Percentiles rank a stretch among this genome's conserved stretches.
Conservation (phyloP, 2,113 vertebrate species). For the Porphyrio hochstetteri region DNA sequence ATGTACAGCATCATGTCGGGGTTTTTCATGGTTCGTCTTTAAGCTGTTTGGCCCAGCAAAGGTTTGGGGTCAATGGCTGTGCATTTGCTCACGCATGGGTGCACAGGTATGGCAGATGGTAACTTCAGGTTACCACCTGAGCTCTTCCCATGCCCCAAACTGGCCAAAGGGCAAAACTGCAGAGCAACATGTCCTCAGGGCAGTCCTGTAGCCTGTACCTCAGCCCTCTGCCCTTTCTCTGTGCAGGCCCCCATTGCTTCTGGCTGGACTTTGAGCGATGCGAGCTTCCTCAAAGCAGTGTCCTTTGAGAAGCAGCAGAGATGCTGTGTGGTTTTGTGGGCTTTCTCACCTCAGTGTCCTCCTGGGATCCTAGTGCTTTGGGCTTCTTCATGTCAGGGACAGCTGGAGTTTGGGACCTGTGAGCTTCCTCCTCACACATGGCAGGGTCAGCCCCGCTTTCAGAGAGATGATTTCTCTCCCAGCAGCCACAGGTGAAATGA, state of each 20-base stretch:
- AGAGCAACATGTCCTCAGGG: neutral
- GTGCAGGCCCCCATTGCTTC: neutral
- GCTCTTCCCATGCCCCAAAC: fast-evolving
- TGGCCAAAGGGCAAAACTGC: neutral
- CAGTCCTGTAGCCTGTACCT: neutral
- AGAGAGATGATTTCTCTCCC: neutral
- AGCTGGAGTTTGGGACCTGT: neutral
- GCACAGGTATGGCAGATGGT: fast-evolving
- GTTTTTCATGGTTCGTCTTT: constrained; percentile 13
- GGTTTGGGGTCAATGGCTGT: neutral
- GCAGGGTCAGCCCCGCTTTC: neutral
- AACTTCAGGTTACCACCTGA: neutral
- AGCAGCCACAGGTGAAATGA: neutral
- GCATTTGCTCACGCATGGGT: neutral
- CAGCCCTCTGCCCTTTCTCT: neutral
- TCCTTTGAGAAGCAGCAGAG: neutral
- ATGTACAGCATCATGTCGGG: neutral
- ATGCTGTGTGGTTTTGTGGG: neutral
- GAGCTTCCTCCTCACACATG: neutral
- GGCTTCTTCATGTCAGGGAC: neutral
- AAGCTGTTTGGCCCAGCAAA: neutral
- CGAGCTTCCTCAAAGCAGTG: neutral
- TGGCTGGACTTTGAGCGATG: neutral
- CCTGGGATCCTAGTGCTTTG: neutral
- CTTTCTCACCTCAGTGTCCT: neutral